These are phyloP conservation scores for Lasioglossum albipes DNA, from an alignment of 1,140 invertebrate genomes.

Conservation along the genomic window DNA sequence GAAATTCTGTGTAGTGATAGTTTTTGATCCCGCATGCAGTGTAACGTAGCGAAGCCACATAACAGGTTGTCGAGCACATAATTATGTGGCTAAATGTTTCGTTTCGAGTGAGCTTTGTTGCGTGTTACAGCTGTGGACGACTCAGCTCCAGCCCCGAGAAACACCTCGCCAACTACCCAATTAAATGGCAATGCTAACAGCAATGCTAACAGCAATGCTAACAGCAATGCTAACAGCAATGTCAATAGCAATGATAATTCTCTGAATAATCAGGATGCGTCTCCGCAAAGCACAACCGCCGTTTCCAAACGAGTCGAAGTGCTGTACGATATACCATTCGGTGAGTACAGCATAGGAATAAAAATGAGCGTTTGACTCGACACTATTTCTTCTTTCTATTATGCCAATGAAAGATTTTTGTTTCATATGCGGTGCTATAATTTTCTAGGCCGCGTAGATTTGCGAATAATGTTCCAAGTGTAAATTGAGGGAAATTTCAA, in stretches of 20 bases:
- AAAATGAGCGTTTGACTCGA: not conserved
- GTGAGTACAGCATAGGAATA: constrained; percentile 81
- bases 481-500: no score
- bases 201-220: constrained; percentile 78
- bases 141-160: constrained; percentile 64
- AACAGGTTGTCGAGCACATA: constrained; percentile 12
- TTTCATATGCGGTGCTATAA: no score
- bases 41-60: constrained; percentile 23
- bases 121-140: constrained; percentile 75
- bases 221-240: constrained; percentile 77
- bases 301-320: constrained; percentile 84
- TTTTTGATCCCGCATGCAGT: not conserved
- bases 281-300: constrained; percentile 72
- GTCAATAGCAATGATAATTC: constrained; percentile 80
- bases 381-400: no score
- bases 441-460: no score
- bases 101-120: constrained; percentile 75
- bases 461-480: no score
- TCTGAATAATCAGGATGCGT: constrained; percentile 77
- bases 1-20: constrained; percentile 20
- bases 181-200: constrained; percentile 79
- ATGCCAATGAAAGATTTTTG: no score
- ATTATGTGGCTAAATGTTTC: constrained; percentile 41
- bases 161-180: constrained; percentile 76
- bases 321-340: constrained; percentile 90